Evolutionary conservation across 2,888 invertebrate genomes (phyloP).

Genomic region (Fissipunctia ypsillon): DNA sequence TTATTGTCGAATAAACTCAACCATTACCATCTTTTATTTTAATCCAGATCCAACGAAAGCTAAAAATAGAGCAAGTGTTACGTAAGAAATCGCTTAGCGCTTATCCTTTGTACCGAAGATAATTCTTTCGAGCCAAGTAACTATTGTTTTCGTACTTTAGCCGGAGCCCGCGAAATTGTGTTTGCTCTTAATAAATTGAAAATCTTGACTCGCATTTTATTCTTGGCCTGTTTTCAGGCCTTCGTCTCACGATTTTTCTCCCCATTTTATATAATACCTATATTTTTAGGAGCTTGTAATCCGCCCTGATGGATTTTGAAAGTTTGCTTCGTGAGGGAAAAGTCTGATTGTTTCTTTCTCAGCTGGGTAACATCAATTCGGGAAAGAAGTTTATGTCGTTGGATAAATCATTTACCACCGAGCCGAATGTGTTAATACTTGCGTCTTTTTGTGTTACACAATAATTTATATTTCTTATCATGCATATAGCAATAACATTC

Average conservation of each 20-base stretch:
- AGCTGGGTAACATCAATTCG: slow-evolving; percentile 56
- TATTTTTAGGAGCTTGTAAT: slow-evolving; percentile 62
- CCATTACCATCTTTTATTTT: background rate
- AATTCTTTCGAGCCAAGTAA: slow-evolving; percentile 70
- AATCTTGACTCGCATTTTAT: slow-evolving; percentile 77
- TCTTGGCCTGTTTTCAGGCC: slow-evolving; percentile 63
- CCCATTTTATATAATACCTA: slow-evolving; percentile 61
- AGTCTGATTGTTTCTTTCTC: slow-evolving; percentile 56
- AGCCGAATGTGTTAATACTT: slow-evolving; percentile 27
- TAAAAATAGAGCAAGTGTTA: background rate
- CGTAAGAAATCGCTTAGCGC: slow-evolving; percentile 40
- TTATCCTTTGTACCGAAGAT: slow-evolving; percentile 47
- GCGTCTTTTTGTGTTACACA: background rate
- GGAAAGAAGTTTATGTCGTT: slow-evolving; percentile 38
- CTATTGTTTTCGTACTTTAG: slow-evolving; percentile 76
- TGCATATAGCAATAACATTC: too few relatives aligned
- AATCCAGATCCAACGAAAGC: background rate
- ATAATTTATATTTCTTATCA: background rate
- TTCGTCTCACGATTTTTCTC: slow-evolving; percentile 62
- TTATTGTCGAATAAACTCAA: background rate
- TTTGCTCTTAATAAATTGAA: slow-evolving; percentile 85
- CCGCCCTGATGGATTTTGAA: slow-evolving; percentile 61
- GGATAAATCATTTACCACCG: slow-evolving; percentile 46
- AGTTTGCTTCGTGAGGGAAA: slow-evolving; percentile 54
- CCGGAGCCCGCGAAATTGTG: slow-evolving; percentile 75